A percentile compares a stretch with the other conserved stretches of the same genome.
Conservation (phyloP, 2,888 invertebrate species). For the Metalampra italica region DNA sequence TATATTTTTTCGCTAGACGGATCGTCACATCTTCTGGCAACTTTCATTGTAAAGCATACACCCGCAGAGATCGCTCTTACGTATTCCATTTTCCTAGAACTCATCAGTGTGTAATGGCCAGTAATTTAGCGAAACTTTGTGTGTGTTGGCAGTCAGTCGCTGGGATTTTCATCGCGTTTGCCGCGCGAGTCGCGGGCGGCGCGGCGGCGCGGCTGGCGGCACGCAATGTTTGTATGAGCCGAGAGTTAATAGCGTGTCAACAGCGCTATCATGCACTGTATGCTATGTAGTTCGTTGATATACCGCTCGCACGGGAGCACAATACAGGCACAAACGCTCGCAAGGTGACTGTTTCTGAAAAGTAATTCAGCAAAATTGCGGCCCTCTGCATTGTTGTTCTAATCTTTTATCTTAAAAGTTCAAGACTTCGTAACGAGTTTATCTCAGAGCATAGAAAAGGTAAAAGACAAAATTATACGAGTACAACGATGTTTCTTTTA, state of each 20-base stretch:
- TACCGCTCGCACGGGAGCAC: background rate
- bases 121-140: constrained; percentile 5
- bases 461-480: too few relatives aligned
- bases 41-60: too few relatives aligned
- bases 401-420: too few relatives aligned
- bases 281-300: background rate
- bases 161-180: constrained; percentile 6
- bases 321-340: background rate
- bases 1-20: too few relatives aligned
- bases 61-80: background rate
- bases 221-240: constrained; percentile 10
- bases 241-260: constrained; percentile 13
- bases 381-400: too few relatives aligned
- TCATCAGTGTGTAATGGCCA: constrained; percentile 6
- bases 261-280: background rate
- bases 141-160: background rate
- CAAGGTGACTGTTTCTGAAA: too few relatives aligned
- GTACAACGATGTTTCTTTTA: too few relatives aligned
- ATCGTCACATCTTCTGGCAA: too few relatives aligned
- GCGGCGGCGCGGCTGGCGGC: background rate
- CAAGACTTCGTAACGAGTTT: too few relatives aligned
- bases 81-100: background rate
- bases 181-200: background rate
- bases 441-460: too few relatives aligned
- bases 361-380: too few relatives aligned